Conservation (phyloP, 1,140 invertebrate genomes). For the Hylyphantes graminicola region DNA sequence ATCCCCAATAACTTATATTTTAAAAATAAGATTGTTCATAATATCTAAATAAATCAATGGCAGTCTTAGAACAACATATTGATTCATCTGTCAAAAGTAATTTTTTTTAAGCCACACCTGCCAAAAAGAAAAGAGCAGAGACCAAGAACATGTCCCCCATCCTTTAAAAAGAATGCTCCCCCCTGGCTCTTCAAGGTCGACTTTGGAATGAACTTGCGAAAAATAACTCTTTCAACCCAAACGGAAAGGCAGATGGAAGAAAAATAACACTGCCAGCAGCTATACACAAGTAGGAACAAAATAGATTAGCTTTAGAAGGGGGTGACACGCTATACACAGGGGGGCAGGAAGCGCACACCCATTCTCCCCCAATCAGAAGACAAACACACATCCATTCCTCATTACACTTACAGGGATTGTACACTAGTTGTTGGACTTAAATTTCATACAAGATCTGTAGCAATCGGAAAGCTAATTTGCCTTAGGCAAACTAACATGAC, state of each 20-base stretch:
- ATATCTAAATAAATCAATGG: too few species aligned
- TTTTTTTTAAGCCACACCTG: constrained; percentile 8
- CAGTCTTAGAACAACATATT: not conserved
- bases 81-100: constrained; percentile 48
- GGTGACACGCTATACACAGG: constrained; percentile 30
- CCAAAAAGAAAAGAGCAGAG: constrained; percentile 32
- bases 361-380: too few species aligned
- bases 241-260: constrained; percentile 51
- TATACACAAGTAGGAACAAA: constrained; percentile 58
- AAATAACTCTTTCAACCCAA: constrained; percentile 34
- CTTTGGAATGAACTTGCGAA: not conserved
- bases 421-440: too few species aligned
- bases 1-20: too few species aligned
- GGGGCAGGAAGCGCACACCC: not conserved
- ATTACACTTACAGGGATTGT: too few species aligned
- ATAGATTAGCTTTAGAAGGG: constrained; percentile 49
- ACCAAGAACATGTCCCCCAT: constrained; percentile 22
- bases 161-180: constrained; percentile 16
- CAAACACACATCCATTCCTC: too few species aligned
- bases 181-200: not conserved
- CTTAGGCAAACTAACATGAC: too few species aligned
- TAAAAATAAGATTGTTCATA: too few species aligned
- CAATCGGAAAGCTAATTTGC: too few species aligned
- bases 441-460: too few species aligned
- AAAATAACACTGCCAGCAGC: constrained; percentile 59